Evolutionary conservation across 2,113 vertebrate species (phyloP).

Genomic region (Aegithalos caudatus): DNA sequence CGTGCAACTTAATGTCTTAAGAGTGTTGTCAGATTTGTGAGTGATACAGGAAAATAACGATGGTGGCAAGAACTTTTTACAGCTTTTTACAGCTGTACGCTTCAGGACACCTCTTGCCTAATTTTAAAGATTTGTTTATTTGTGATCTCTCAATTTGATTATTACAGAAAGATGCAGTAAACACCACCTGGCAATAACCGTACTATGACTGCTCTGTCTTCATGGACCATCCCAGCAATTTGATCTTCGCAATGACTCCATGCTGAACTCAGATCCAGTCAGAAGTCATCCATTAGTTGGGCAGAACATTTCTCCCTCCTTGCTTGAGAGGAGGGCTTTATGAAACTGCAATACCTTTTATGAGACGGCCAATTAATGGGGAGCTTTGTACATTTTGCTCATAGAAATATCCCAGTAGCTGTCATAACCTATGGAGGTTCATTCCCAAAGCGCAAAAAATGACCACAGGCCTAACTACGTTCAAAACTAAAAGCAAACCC

Average conservation of each 20-base stretch:
- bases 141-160: background rate
- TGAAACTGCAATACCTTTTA: background rate
- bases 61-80: background rate
- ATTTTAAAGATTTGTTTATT: background rate
- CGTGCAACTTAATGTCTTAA: background rate
- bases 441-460: background rate
- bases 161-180: background rate
- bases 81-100: background rate
- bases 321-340: background rate
- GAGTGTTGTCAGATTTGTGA: background rate
- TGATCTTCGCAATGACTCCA: background rate
- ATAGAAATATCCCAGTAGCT: background rate
- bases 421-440: background rate
- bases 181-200: background rate
- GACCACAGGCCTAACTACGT: background rate
- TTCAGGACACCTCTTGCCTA: background rate
- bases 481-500: constrained; percentile 11
- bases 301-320: background rate
- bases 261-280: background rate
- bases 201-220: background rate
- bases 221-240: background rate
- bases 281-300: background rate
- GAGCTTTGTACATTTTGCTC: background rate
- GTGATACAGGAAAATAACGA: background rate
- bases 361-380: background rate